Conservation (phyloP, 2,113 vertebrate genomes). For the Halichoerus grypus region DNA sequence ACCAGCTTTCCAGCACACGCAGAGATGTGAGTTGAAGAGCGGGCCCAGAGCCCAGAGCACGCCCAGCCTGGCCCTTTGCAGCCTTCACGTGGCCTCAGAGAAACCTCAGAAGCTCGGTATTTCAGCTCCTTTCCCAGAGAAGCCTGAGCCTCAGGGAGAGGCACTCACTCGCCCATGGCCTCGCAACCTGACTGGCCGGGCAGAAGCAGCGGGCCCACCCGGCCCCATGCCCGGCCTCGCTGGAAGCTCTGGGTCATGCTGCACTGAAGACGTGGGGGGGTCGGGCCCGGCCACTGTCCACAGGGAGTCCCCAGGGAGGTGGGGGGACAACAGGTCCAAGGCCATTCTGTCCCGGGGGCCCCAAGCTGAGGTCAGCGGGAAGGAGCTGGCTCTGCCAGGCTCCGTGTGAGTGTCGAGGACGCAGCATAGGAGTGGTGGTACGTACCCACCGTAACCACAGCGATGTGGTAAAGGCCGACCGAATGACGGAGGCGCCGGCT, state of each 20-base stretch:
- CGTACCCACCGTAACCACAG: neutral
- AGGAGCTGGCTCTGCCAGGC: neutral
- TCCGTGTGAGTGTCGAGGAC: neutral
- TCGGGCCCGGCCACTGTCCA: neutral
- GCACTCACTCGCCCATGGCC: neutral
- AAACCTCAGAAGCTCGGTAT: neutral
- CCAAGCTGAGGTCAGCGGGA: neutral
- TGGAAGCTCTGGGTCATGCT: neutral
- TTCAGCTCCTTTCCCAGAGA: neutral
- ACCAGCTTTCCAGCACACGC: neutral
- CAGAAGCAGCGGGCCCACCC: neutral
- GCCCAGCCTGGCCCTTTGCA: neutral
- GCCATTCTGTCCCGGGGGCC: neutral
- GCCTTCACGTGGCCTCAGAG: neutral
- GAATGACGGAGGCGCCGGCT: neutral
- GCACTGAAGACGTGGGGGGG: neutral
- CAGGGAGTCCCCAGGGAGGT: neutral
- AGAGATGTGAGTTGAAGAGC: too few species aligned
- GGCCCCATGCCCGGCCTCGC: neutral
- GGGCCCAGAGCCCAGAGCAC: neutral
- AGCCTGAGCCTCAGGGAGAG: neutral
- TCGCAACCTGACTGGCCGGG: neutral
- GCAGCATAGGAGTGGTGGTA: neutral
- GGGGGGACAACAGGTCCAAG: neutral
- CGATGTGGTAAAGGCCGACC: neutral